Conservation (phyloP, 2,797 vertebrate genomes). For the Hyperoplus immaculatus region DNA sequence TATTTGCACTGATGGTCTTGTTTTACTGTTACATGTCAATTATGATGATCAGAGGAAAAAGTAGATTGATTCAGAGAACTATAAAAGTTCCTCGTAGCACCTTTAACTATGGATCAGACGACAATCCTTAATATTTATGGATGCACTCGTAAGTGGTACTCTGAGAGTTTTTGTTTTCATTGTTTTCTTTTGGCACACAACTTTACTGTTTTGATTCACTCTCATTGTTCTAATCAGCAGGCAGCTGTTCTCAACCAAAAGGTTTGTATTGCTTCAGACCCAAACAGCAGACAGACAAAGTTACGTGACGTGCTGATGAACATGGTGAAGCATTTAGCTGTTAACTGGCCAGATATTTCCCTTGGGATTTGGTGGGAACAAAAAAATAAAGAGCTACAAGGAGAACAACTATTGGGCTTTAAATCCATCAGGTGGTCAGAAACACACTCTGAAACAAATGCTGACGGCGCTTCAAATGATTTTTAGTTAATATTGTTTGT, state of each 20-base stretch:
- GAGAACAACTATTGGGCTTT: neutral
- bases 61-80: too few relatives aligned
- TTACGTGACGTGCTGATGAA: neutral
- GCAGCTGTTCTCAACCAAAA: constrained; percentile 3
- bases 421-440: neutral
- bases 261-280: neutral
- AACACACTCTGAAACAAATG: neutral
- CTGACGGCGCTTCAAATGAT: neutral
- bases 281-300: neutral
- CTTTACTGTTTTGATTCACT: neutral
- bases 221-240: neutral
- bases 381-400: neutral
- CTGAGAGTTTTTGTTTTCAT: neutral
- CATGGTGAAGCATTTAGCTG: too few relatives aligned
- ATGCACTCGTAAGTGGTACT: neutral
- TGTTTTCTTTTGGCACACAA: neutral
- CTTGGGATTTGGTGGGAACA: neutral
- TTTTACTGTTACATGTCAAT: too few relatives aligned
- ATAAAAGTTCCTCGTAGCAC: too few relatives aligned
- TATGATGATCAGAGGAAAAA: too few relatives aligned
- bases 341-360: neutral
- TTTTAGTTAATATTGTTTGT: neutral
- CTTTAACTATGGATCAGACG: neutral
- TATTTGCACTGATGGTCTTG: too few relatives aligned
- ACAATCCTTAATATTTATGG: neutral